Evolutionary conservation across 2,113 vertebrate genomes (phyloP).

Genomic region (human): GRCh38 chr5:60513001-60513500

Average conservation of each 20-base stretch:
- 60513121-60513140: background rate
- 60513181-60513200: background rate
- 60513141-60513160: background rate
- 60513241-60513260: background rate
- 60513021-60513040: background rate
- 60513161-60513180: background rate
- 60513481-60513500: background rate
- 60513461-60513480: background rate
- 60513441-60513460: background rate
- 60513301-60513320: background rate
- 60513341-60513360: background rate
- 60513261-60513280: no score
- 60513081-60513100: background rate
- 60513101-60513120: background rate
- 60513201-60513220: background rate
- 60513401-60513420: background rate
- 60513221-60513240: background rate
- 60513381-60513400: background rate
- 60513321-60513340: background rate
- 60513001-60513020: background rate
- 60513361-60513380: background rate
- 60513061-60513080: background rate
- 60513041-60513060: background rate
- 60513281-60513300: background rate
- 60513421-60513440: background rate